These are phyloP conservation scores for Oryzias sinensis DNA, from an alignment of 2,797 vertebrate genomes.

Conservation along the genomic window DNA sequence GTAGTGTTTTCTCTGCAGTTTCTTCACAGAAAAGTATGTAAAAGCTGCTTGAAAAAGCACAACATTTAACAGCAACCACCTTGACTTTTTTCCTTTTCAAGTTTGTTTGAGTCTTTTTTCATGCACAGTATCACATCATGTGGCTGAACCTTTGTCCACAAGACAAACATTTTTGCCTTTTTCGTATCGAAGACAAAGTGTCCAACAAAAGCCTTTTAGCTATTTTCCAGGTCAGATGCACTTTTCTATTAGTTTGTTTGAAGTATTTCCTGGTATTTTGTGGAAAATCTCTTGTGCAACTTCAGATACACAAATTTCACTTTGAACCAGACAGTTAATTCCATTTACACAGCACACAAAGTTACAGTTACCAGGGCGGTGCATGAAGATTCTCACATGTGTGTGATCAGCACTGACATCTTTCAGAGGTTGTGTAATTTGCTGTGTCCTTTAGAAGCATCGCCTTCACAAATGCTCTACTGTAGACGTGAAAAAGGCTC, in stretches of 20 bases:
- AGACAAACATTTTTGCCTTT: neutral
- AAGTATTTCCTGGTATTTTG: neutral
- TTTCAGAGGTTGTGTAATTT: slow-evolving; percentile 52
- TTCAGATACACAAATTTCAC: neutral
- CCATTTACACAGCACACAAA: slow-evolving; percentile 16
- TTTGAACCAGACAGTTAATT: slow-evolving; percentile 19
- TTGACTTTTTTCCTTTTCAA: neutral
- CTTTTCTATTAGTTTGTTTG: neutral
- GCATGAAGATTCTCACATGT: slow-evolving; percentile 40
- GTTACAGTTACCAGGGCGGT: slow-evolving; percentile 33
- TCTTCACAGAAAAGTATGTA: too few species aligned
- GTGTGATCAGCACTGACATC: slow-evolving; percentile 45
- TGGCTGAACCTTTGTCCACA: neutral
- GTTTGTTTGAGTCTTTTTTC: neutral
- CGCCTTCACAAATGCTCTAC: slow-evolving; percentile 25
- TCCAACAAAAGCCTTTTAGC: neutral
- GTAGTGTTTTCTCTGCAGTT: too few species aligned
- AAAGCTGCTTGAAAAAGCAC: too few species aligned
- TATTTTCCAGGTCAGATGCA: neutral
- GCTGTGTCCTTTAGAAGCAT: slow-evolving; percentile 14
- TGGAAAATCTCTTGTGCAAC: slow-evolving; percentile 5
- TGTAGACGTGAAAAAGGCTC: slow-evolving; percentile 23
- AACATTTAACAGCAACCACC: too few species aligned
- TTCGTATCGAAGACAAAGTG: neutral
- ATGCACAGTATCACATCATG: neutral